Conservation (phyloP, 2,797 vertebrate species). For the Myotis planiceps region DNA sequence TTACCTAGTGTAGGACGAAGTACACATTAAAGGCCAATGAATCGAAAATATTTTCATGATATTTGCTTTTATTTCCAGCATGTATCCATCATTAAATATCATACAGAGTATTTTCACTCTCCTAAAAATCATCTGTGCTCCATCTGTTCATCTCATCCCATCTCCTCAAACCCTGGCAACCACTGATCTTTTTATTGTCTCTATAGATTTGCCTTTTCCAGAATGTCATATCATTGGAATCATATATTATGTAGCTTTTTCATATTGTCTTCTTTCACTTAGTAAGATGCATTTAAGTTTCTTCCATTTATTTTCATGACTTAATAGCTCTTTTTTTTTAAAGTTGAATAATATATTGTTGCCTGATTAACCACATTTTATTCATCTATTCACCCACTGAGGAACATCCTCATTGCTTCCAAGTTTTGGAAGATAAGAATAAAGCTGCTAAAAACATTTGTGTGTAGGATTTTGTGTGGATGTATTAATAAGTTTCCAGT, state of each 20-base stretch:
- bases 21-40: neutral
- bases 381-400: neutral
- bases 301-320: neutral
- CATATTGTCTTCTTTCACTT: neutral
- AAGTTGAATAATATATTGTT: neutral
- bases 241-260: neutral
- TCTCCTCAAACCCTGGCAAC: neutral
- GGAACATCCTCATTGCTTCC: neutral
- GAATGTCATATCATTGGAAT: neutral
- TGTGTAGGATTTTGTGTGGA: neutral
- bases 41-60: neutral
- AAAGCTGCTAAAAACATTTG: neutral
- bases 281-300: neutral
- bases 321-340: neutral
- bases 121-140: neutral
- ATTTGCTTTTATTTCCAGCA: neutral
- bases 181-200: neutral
- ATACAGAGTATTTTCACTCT: neutral
- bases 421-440: neutral
- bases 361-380: neutral
- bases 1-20: neutral
- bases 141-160: neutral
- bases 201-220: neutral
- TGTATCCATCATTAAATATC: neutral
- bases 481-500: neutral